phyloP scores from a whole-genome alignment of 2,888 invertebrate genomes.

The Spodoptera littoralis region DNA sequence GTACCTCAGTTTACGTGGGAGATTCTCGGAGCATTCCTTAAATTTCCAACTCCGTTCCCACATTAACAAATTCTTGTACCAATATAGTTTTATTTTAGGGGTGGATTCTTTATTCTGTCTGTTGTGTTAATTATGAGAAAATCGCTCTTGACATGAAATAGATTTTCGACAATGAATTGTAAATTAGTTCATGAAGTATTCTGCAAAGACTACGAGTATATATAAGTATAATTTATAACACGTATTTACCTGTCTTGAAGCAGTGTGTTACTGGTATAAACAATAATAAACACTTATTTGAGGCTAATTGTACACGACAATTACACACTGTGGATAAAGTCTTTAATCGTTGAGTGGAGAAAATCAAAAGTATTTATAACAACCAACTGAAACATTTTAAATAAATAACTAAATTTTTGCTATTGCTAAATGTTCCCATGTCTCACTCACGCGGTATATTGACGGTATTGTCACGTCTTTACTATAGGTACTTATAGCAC shows the following conservation, averaged over 20 bases:
- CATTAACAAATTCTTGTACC: constrained; percentile 48
- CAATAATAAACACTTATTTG: neutral
- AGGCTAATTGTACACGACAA: neutral
- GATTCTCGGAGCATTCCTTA: constrained; percentile 46
- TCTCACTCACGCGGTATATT: constrained; percentile 34
- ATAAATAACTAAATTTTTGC: neutral
- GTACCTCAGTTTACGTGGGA: constrained; percentile 43
- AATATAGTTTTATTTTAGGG: constrained; percentile 5
- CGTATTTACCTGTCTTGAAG: neutral
- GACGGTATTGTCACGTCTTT: constrained; percentile 36
- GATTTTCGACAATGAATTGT: too few relatives aligned
- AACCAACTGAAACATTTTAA: too few relatives aligned
- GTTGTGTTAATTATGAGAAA: too few relatives aligned
- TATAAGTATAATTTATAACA: neutral
- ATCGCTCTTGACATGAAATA: too few relatives aligned
- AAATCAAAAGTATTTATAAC: too few relatives aligned
- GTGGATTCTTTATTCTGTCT: too few relatives aligned
- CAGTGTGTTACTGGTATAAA: too few relatives aligned
- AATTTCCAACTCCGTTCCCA: constrained; percentile 47
- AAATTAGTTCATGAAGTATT: too few relatives aligned
- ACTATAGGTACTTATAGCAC: constrained; percentile 12
- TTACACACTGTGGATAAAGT: neutral
- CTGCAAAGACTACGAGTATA: too few relatives aligned
- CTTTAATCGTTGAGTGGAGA: too few relatives aligned
- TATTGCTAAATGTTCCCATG: constrained; percentile 34